Evolutionary conservation across 2,888 invertebrate species (phyloP), one percentile per base, ranked within the genome.

Genomic region (Notocelia uddmanniana): DNA sequence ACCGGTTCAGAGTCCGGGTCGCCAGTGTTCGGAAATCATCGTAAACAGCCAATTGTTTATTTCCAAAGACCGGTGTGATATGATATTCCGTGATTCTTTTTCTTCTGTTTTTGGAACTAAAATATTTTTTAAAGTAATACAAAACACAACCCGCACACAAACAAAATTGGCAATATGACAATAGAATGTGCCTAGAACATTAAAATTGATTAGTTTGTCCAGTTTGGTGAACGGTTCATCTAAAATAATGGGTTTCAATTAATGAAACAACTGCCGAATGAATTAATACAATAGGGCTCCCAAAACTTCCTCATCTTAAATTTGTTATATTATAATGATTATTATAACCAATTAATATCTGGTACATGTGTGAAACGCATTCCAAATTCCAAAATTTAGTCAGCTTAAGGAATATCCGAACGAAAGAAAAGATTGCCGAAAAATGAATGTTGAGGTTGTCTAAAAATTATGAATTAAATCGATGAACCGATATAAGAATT

Each of bases 201-300:
- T 45, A 59, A 23, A 13, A 59, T n/a, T 41, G 23, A 23, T 23
- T 41, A 19, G 15, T 41, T 21, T 59, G 41, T 6, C 23, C 21
- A n/a, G 21, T 59, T 41, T 37, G 9, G 8, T 13, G 37, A 59
- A 37, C 21, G 23, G 21, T 26, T 54, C 54, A 8, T 26, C 8
- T 23, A 21, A 59, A 59, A 59, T 59, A 59, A 23, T 59, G 59
- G 59, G 21, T 15, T n/a, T 26, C 26, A 15, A 59, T 21, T 41
- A 41, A 59, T 59, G 41, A 58, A 58, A 55, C n/a, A 58, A 58
- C 34, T 18, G 34, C 9, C 34, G 34, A 37, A 19, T 59, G 59
- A 34, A 60, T 60, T 23, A 23, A 23, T 8, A 21, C 13, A 37
- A 8, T n/a, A 45, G 41, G 59, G 59, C 41, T 60, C 23, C 21